Conservation (phyloP, 2,888 invertebrate species). For the Coremacera marginata region DNA sequence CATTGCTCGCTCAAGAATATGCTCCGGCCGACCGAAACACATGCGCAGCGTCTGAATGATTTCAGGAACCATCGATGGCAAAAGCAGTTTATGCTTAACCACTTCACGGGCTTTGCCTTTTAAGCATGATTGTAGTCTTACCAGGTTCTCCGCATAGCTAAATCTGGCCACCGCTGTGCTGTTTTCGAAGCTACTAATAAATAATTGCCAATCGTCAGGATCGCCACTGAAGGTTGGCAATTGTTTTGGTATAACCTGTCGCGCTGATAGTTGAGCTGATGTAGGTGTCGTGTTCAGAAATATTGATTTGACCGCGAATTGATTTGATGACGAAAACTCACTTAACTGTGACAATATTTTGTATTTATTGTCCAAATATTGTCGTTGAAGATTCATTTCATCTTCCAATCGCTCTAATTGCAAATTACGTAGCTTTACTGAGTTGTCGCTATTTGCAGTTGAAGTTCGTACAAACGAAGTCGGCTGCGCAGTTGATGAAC, state of each 20-base stretch:
- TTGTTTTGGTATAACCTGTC: constrained; percentile 36
- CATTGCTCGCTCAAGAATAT: constrained; percentile 37
- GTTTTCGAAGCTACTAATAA: constrained; percentile 39
- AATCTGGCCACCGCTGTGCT: constrained; percentile 35
- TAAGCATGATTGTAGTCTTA: constrained; percentile 36
- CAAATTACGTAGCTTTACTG: not conserved
- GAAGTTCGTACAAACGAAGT: not conserved
- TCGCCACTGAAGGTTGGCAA: constrained; percentile 36
- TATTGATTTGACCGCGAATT: no score
- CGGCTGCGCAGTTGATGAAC: not conserved
- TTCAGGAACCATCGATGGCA: constrained; percentile 38
- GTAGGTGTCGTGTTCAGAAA: not conserved
- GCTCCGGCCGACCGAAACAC: constrained; percentile 39
- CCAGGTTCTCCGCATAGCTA: constrained; percentile 36
- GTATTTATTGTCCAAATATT: not conserved
- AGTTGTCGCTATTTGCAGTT: not conserved
- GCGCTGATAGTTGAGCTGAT: constrained; percentile 33
- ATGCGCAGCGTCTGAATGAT: constrained; percentile 38
- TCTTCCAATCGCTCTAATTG: not conserved
- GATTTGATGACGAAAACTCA: not conserved
- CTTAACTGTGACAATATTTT: not conserved
- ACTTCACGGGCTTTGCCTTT: constrained; percentile 40
- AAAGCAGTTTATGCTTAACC: constrained; percentile 30
- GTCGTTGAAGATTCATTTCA: not conserved
- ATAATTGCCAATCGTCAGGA: constrained; percentile 39